phyloP scores from a whole-genome alignment of 1,140 invertebrate genomes.

The Drosophila watanabei region DNA sequence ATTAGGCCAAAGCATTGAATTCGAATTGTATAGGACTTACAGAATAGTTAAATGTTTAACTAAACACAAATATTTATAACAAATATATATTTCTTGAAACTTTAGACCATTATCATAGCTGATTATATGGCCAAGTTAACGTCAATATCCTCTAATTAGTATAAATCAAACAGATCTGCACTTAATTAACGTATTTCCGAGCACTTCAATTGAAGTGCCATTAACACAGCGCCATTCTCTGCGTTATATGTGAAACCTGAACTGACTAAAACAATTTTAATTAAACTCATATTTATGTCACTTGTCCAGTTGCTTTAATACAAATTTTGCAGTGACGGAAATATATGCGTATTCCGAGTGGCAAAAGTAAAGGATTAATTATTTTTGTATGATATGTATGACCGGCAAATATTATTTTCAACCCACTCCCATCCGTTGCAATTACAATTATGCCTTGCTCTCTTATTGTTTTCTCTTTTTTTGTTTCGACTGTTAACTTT shows the following conservation, averaged over 20 bases:
- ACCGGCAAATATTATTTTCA: slow-evolving; percentile 44
- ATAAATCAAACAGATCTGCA: neutral
- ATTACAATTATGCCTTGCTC: slow-evolving; percentile 36
- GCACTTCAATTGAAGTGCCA: slow-evolving; percentile 6
- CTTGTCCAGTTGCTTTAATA: slow-evolving; percentile 33
- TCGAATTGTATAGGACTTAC: neutral
- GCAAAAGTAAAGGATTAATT: slow-evolving; percentile 25
- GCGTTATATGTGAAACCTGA: slow-evolving; percentile 11
- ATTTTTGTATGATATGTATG: slow-evolving; percentile 40
- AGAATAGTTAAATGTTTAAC: neutral
- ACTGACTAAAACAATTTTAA: slow-evolving; percentile 26
- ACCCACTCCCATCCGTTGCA: slow-evolving; percentile 21
- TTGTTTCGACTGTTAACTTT: slow-evolving; percentile 26
- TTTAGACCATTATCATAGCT: neutral
- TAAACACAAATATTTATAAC: neutral
- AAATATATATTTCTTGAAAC: neutral
- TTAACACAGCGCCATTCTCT: neutral
- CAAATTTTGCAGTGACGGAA: slow-evolving; percentile 1
- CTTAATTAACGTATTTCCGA: slow-evolving; percentile 9
- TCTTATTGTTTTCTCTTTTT: slow-evolving; percentile 8
- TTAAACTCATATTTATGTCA: slow-evolving; percentile 32
- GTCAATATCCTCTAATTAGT: slow-evolving; percentile 15
- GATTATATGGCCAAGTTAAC: neutral
- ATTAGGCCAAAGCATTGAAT: slow-evolving; percentile 1
- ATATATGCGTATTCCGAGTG: slow-evolving; percentile 1